These are phyloP conservation scores for Caenorhabditis inopinata DNA, from an alignment of 1,140 invertebrate species.

Conservation along the genomic window DNA sequence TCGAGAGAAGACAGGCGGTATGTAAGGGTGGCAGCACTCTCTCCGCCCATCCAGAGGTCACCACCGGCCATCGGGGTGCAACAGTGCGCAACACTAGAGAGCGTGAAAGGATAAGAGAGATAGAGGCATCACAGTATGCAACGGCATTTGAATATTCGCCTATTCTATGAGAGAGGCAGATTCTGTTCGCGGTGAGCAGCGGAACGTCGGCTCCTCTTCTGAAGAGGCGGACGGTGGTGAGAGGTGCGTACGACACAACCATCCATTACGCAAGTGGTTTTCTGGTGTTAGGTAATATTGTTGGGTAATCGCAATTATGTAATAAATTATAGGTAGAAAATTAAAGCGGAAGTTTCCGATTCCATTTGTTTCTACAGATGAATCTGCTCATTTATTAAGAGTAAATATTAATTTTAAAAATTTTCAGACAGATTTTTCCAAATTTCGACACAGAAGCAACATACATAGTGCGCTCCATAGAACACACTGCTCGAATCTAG, in stretches of 20 bases:
- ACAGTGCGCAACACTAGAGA: constrained; percentile 15
- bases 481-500: no score
- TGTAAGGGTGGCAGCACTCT: no score
- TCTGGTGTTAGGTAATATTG: background rate
- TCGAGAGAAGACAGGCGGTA: background rate
- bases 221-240: background rate
- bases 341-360: no score
- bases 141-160: constrained; percentile 12
- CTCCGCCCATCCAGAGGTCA: background rate
- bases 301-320: background rate
- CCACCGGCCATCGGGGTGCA: background rate
- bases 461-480: no score
- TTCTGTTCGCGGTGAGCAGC: background rate
- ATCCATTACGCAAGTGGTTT: background rate
- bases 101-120: background rate
- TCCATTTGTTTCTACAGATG: no score
- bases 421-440: no score
- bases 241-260: background rate
- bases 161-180: background rate
- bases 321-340: no score
- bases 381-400: no score
- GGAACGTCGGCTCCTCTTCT: constrained; percentile 1
- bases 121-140: background rate
- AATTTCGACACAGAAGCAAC: no score
- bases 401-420: no score